A percentile compares a stretch with the other conserved stretches of the same genome.
Evolutionary conservation across 1,140 invertebrate species (phyloP).

Genomic region (Oncopeltus fasciatus): DNA sequence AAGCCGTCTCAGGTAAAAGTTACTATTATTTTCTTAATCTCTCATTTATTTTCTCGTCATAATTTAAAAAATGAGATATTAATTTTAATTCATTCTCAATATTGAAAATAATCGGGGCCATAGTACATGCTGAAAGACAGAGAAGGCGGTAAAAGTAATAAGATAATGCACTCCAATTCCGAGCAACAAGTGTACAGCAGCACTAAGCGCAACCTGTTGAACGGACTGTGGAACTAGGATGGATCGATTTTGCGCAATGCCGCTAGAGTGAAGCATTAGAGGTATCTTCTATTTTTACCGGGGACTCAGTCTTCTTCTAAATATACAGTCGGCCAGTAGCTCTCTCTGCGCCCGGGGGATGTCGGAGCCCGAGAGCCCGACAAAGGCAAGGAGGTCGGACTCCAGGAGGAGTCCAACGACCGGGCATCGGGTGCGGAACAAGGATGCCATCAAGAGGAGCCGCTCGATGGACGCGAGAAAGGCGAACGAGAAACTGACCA

Average conservation of each 20-base stretch:
- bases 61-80: too few species aligned
- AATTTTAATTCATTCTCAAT: too few species aligned
- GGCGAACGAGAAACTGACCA: not conserved
- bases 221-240: conserved; percentile 7
- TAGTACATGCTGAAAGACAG: too few species aligned
- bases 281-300: not conserved
- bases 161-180: too few species aligned
- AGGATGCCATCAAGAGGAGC: not conserved
- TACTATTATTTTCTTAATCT: too few species aligned
- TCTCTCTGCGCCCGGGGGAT: not conserved
- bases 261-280: not conserved
- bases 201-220: not conserved
- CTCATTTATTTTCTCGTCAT: too few species aligned
- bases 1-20: too few species aligned
- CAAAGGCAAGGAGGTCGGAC: not conserved
- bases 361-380: not conserved
- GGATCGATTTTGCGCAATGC: conserved; percentile 13
- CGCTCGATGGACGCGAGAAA: not conserved
- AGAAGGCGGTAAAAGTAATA: too few species aligned
- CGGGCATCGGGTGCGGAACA: not conserved
- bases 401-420: not conserved
- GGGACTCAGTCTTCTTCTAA: not conserved
- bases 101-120: too few species aligned
- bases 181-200: not conserved
- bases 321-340: not conserved